Percentiles rank a stretch among this genome's conserved stretches.
Conservation (phyloP, 2,113 vertebrate genomes). For the Malurus elegans region DNA sequence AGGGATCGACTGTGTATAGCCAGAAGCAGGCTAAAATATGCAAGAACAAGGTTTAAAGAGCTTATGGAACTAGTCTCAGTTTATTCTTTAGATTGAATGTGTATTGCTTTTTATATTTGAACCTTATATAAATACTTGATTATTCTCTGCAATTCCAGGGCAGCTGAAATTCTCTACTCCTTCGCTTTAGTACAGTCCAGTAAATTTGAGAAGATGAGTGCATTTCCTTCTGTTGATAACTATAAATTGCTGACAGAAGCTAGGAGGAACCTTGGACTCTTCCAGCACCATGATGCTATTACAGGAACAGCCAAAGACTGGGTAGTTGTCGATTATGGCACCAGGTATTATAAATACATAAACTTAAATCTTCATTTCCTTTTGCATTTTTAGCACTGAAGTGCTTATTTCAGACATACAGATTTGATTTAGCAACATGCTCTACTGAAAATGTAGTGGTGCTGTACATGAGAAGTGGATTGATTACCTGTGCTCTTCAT, state of each 20-base stretch:
- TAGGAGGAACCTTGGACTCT: conserved; percentile 85
- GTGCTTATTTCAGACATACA: not conserved
- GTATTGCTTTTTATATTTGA: not conserved
- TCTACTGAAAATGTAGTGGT: not conserved
- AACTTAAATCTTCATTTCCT: not conserved
- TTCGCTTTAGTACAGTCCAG: conserved; percentile 80
- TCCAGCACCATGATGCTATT: conserved; percentile 93
- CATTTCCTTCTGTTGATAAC: conserved; percentile 78
- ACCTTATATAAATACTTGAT: not conserved
- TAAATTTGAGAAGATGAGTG: conserved; percentile 65
- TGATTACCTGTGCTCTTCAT: not conserved
- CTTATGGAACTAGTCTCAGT: accelerated
- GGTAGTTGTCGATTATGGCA: conserved; percentile 92
- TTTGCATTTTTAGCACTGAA: not conserved
- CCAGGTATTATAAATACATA: conserved; percentile 73
- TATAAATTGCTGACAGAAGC: conserved; percentile 79
- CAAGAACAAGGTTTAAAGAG: not conserved
- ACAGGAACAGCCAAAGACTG: conserved; percentile 89
- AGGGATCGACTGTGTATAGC: not conserved
- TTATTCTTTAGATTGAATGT: not conserved
- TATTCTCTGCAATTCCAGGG: conserved; percentile 71
- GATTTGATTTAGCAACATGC: not conserved
- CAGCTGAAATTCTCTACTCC: conserved; percentile 89
- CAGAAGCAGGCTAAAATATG: not conserved
- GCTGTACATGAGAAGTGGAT: not conserved